Evolutionary conservation across 2,888 invertebrate genomes (phyloP).

Genomic region (Odontomyia ornata): DNA sequence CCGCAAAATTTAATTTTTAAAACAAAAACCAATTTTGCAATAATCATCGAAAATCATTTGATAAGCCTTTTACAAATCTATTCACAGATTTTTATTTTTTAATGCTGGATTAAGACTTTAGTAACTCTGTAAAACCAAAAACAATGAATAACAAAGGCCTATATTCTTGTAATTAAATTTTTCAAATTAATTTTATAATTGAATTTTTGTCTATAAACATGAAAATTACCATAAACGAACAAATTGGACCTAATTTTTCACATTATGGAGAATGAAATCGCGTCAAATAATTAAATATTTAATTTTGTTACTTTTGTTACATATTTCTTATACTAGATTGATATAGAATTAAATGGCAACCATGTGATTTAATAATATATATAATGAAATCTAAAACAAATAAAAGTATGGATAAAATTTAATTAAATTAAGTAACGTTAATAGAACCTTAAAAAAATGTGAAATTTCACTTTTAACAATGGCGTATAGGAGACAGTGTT

Average conservation of each 20-base stretch:
- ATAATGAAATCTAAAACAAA: neutral
- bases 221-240: neutral
- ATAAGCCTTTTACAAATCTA: too few species aligned
- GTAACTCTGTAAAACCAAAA: slow-evolving; percentile 36
- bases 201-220: too few species aligned
- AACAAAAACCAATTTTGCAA: too few species aligned
- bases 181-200: neutral
- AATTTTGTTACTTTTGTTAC: neutral
- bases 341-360: slow-evolving; percentile 21
- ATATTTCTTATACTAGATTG: neutral
- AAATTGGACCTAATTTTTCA: slow-evolving; percentile 12
- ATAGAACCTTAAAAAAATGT: neutral
- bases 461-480: neutral
- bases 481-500: too few species aligned
- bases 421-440: slow-evolving; percentile 16
- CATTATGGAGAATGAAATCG: too few species aligned
- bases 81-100: neutral
- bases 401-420: neutral
- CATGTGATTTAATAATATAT: slow-evolving; percentile 19
- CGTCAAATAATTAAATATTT: too few species aligned
- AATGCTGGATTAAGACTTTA: slow-evolving; percentile 2
- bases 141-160: slow-evolving; percentile 33
- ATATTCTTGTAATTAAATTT: neutral
- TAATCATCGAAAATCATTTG: too few species aligned
- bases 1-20: too few species aligned